Evolutionary conservation across 2,113 vertebrate genomes (phyloP), one percentile per base, ranked within the genome.

Genomic region (Chitala chitala): DNA sequence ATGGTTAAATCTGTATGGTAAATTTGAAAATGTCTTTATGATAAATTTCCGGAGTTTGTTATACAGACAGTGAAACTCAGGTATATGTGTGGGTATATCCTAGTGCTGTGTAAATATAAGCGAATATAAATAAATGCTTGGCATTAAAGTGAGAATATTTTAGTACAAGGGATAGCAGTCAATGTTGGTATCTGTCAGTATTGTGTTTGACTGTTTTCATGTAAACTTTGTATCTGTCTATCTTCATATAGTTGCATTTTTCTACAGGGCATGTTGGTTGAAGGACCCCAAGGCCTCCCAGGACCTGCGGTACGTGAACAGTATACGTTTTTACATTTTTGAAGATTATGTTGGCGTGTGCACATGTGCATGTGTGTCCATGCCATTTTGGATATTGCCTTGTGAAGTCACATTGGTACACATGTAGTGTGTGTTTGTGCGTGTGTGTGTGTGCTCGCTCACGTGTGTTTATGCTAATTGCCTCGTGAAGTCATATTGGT

Each of bases 251-350:
- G 59, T 12, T 10, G 59, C 38, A 5, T 36, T 12, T 63, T 36
- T 20, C 75, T 79, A 2, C 72, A 96, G 94, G 93, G 93, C 20
- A 81, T 81, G 22, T 51, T 82, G 51, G 86, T 91, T 61, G 80
- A 87, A 29, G 94, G 94, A 53, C 90, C 91, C 4, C 76, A 79
- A 1, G 94, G 94, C 76, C 76, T 73, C 9, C 86, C 83, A 13
- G 94, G 94, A 58, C 87, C 88, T 44, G 71, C 78, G 74, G 94
- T 96, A 82, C 87, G 92, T 54, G 15, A 33, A 48, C 64, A 55
- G 4, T 44, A 15, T n/a, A 4, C 4, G 8, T 24, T 26, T 7
- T 3, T 2, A 5, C 1, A 46, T 3, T 0, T 8, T 1, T 15
- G 58, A 61, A 9, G 40, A 42, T 6, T 26, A 26, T 33, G 15